A percentile compares a stretch with the other conserved stretches of the same genome.
These are phyloP conservation scores for Camarhynchus parvulus DNA, from an alignment of 2,113 vertebrate species.

Conservation along the genomic window DNA sequence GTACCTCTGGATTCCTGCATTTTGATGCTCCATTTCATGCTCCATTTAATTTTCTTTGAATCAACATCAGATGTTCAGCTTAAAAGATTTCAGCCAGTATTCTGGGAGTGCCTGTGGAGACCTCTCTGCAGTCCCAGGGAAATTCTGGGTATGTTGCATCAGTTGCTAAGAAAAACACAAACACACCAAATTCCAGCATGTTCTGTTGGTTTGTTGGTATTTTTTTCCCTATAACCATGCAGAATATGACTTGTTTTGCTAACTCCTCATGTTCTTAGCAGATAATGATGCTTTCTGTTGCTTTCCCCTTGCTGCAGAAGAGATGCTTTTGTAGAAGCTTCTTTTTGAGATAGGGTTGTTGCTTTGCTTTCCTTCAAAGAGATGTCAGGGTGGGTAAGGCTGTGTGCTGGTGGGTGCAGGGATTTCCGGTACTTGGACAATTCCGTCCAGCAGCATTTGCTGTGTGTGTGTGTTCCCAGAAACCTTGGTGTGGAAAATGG, in stretches of 20 bases:
- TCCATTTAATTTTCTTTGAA: slow-evolving; percentile 28
- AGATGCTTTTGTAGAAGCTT: not conserved
- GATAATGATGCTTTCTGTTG: not conserved
- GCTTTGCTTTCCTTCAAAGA: not conserved
- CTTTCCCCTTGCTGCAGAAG: not conserved
- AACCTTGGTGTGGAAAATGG: not conserved
- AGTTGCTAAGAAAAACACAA: not conserved
- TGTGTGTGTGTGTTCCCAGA: not conserved
- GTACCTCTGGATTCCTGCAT: not conserved
- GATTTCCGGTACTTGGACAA: not conserved
- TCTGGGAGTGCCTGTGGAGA: not conserved
- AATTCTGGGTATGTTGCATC: not conserved
- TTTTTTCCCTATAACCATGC: too few species aligned
- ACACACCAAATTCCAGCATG: not conserved
- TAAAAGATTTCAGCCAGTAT: not conserved
- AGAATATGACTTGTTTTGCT: not conserved
- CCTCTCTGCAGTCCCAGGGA: not conserved
- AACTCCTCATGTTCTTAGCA: accelerated
- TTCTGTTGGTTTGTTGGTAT: not conserved
- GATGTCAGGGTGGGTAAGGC: not conserved
- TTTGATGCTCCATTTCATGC: not conserved
- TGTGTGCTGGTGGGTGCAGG: not conserved
- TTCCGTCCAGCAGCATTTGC: not conserved
- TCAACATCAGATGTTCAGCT: not conserved
- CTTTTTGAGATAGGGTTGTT: not conserved